phyloP scores from a whole-genome alignment of 64 coral and sea anemone genomes.

The Pocillopora damicornis region DNA sequence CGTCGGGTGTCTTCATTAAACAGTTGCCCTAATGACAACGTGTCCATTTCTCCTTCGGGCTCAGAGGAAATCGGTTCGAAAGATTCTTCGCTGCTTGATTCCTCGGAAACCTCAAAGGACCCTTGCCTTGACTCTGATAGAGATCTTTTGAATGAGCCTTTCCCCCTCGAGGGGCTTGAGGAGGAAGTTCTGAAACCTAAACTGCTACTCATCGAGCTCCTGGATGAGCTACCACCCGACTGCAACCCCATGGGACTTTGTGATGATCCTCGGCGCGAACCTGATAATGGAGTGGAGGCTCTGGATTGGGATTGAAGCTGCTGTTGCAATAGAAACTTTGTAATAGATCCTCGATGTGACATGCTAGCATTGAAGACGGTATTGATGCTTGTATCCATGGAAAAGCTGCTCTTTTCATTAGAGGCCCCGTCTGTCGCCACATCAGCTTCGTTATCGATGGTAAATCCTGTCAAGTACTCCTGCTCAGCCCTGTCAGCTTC shows the following conservation, averaged over 20 bases:
- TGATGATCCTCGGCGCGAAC: not conserved
- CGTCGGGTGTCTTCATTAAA: not conserved
- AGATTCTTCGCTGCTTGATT: not conserved
- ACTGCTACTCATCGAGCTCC: not conserved
- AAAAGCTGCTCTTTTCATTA: not conserved
- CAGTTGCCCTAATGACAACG: not conserved
- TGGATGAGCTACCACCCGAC: not conserved
- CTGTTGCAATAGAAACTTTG: constrained; percentile 40
- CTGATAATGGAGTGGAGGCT: not conserved
- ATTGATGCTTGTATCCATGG: constrained; percentile 27
- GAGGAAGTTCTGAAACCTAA: not conserved
- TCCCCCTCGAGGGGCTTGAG: not conserved
- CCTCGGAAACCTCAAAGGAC: not conserved
- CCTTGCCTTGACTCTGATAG: not conserved
- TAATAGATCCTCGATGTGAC: constrained; percentile 43
- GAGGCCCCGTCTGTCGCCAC: not conserved
- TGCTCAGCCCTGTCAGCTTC: constrained; percentile 14
- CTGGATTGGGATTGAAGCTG: not conserved
- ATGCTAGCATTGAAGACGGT: constrained; percentile 39
- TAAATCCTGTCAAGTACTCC: not conserved
- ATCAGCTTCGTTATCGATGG: not conserved
- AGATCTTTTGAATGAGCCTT: not conserved
- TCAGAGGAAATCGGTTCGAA: not conserved
- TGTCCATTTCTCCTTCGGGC: not conserved
- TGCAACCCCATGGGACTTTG: not conserved